These are phyloP conservation scores for Oenanthe melanoleuca DNA, from an alignment of 2,113 vertebrate species.

Conservation along the genomic window DNA sequence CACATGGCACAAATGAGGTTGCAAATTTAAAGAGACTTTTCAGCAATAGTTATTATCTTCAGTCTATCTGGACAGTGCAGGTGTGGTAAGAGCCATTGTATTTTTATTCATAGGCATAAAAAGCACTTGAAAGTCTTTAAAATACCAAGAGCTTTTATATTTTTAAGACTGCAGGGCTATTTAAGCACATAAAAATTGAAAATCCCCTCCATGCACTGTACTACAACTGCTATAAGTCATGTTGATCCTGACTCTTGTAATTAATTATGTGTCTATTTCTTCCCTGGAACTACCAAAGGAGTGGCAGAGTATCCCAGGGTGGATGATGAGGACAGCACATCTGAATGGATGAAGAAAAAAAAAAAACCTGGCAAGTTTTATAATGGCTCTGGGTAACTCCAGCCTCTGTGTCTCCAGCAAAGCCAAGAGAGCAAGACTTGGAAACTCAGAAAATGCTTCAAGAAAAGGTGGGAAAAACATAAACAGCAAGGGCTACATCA, in stretches of 20 bases:
- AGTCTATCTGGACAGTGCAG: not conserved
- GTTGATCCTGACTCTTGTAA: not conserved
- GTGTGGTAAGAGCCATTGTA: not conserved
- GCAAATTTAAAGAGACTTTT: conserved; percentile 13
- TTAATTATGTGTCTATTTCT: not conserved
- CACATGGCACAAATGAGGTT: not conserved
- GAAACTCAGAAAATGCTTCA: not conserved
- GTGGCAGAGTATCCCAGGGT: not conserved
- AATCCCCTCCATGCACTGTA: not conserved
- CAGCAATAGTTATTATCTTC: not conserved
- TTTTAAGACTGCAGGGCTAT: not conserved
- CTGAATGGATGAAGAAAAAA: not conserved
- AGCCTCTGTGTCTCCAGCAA: not conserved
- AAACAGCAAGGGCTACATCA: not conserved
- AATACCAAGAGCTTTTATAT: not conserved
- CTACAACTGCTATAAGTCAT: not conserved
- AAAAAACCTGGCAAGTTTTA: not conserved
- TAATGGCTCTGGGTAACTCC: not conserved
- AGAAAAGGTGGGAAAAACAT: not conserved
- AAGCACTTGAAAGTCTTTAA: not conserved
- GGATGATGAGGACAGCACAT: not conserved
- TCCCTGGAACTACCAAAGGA: not conserved
- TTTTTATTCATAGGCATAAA: not conserved
- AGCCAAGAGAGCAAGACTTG: not conserved
- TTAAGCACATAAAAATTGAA: not conserved